Evolutionary conservation across 2,797 vertebrate genomes (phyloP).

Genomic region (Prionace glauca): DNA sequence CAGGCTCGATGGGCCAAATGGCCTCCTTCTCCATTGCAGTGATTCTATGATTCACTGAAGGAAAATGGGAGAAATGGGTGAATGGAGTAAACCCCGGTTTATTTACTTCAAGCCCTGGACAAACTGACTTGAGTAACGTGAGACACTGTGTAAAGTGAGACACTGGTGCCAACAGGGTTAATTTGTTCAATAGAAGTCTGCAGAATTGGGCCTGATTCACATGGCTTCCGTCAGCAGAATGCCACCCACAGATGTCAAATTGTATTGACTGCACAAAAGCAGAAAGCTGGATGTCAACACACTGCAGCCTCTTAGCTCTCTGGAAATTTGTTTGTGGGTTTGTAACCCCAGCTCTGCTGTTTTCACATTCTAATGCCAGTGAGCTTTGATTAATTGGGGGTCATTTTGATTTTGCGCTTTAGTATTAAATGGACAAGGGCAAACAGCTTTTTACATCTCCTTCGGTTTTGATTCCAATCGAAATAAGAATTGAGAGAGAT

Average conservation of each 20-base stretch:
- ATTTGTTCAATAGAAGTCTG: not conserved
- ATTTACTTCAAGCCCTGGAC: not conserved
- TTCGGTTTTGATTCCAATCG: not conserved
- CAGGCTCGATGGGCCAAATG: too few relatives aligned
- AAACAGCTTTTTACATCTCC: not conserved
- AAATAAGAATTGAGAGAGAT: not conserved
- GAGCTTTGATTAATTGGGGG: not conserved
- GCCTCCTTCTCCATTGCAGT: too few relatives aligned
- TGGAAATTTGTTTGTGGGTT: not conserved
- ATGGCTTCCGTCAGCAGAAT: not conserved
- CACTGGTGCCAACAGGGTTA: not conserved
- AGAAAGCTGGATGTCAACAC: not conserved
- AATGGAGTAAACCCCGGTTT: too few relatives aligned
- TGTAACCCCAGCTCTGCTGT: not conserved
- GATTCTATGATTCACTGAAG: too few relatives aligned
- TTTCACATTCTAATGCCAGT: not conserved
- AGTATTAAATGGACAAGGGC: not conserved
- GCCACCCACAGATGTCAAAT: slow-evolving; percentile 18
- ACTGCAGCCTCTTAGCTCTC: not conserved
- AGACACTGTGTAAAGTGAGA: not conserved
- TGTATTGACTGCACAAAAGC: not conserved
- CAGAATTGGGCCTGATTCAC: not conserved
- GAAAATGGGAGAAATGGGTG: not conserved
- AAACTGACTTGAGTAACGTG: not conserved
- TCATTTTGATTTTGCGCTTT: not conserved